Conservation (phyloP, 2,113 vertebrate species). For the Camelus dromedarius region DNA sequence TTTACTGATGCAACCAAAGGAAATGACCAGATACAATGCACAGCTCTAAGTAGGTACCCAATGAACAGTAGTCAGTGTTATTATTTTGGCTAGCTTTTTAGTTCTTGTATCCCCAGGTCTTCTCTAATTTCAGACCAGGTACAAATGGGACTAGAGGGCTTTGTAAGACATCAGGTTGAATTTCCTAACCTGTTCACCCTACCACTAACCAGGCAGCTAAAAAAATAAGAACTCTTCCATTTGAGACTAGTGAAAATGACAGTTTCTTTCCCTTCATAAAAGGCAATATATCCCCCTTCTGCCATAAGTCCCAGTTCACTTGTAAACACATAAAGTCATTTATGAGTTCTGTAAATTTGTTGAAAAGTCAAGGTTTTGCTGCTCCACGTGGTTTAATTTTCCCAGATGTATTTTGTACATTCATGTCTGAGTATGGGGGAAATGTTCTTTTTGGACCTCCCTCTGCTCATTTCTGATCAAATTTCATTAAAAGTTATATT, state of each 20-base stretch:
- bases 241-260: conserved; percentile 79
- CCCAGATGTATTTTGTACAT: conserved; percentile 76
- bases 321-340: conserved; percentile 82
- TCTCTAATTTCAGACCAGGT: conserved; percentile 64
- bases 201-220: conserved; percentile 73
- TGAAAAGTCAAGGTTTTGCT: conserved; percentile 80
- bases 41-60: neutral
- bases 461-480: conserved; percentile 72
- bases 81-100: neutral
- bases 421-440: conserved; percentile 36
- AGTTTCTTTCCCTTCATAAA: conserved; percentile 77
- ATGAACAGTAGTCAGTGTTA: neutral
- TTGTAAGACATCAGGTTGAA: conserved; percentile 77
- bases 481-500: conserved; percentile 74
- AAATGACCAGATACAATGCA: neutral
- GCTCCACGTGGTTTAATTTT: conserved; percentile 75
- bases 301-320: conserved; percentile 73
- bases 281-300: conserved; percentile 67
- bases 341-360: conserved; percentile 81
- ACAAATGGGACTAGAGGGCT: conserved; percentile 38
- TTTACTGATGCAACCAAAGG: neutral
- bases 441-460: conserved; percentile 57
- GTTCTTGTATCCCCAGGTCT: conserved; percentile 22
- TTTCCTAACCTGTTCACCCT: conserved; percentile 78
- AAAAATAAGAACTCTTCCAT: conserved; percentile 76